A percentile compares a stretch with the other conserved stretches of the same genome.
Conservation (phyloP, 30 jellyfish, hydroid and myxozoan species). For the Nemopilema nomurai region DNA sequence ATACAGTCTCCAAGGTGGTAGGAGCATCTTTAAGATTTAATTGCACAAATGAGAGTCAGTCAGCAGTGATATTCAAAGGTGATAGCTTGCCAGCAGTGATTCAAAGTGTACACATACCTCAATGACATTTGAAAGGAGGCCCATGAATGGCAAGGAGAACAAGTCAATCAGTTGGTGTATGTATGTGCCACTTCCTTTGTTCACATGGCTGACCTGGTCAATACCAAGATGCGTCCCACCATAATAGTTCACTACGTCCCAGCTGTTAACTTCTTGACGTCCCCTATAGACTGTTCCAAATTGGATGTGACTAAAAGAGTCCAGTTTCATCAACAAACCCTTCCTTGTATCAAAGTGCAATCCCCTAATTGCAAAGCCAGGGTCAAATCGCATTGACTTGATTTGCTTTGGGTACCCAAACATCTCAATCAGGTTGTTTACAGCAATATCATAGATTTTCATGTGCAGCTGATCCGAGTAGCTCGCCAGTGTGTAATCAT, state of each 20-base stretch:
- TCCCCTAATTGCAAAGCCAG: slow-evolving; percentile 92
- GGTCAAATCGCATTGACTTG: slow-evolving; percentile 65
- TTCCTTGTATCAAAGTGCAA: slow-evolving; percentile 90
- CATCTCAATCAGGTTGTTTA: slow-evolving; percentile 65
- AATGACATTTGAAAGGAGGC: slow-evolving; percentile 81
- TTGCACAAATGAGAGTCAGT: not conserved
- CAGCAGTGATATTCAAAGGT: not conserved
- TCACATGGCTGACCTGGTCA: slow-evolving; percentile 85
- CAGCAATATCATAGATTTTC: slow-evolving; percentile 67
- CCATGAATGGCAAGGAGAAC: slow-evolving; percentile 85
- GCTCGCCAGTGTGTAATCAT: slow-evolving; percentile 90
- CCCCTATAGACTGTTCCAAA: slow-evolving; percentile 93
- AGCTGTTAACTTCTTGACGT: slow-evolving; percentile 69
- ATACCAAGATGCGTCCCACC: slow-evolving; percentile 88
- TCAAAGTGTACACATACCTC: too few relatives aligned
- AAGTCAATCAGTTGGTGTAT: slow-evolving; percentile 92
- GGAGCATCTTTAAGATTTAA: too few relatives aligned
- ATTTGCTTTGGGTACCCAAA: slow-evolving; percentile 88
- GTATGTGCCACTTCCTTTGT: slow-evolving; percentile 67
- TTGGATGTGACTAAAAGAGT: slow-evolving; percentile 88
- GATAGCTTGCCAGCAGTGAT: too few relatives aligned
- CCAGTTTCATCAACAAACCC: slow-evolving; percentile 93
- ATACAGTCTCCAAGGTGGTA: too few relatives aligned
- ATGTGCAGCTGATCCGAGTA: slow-evolving; percentile 86
- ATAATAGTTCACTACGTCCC: slow-evolving; percentile 85